These are phyloP conservation scores for Tethya wilhelma DNA, from an alignment of 37 sponge, comb jelly and placozoan species.

Conservation along the genomic window DNA sequence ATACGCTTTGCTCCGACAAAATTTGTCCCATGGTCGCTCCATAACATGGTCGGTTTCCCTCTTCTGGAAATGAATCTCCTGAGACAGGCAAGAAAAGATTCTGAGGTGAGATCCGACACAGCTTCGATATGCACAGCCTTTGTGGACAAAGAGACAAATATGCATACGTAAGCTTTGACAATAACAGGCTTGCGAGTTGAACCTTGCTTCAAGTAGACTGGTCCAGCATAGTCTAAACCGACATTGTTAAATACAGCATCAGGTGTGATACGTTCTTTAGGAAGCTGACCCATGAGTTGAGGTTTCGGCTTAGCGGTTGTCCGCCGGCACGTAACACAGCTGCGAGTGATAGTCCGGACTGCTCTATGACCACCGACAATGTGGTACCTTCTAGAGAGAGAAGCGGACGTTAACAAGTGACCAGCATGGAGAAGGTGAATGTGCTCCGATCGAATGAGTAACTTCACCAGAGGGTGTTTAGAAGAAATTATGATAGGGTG, in stretches of 20 bases:
- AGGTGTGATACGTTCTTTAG: conserved; percentile 38
- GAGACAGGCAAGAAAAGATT: conserved; percentile 38
- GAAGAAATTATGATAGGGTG: conserved; percentile 42
- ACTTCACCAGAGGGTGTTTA: conserved; percentile 22
- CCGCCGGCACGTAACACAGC: conserved; percentile 31
- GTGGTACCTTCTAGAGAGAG: conserved; percentile 13
- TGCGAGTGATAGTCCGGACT: conserved; percentile 12
- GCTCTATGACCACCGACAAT: conserved; percentile 9
- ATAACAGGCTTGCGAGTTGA: conserved; percentile 3
- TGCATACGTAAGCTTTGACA: conserved; percentile 27
- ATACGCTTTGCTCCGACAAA: conserved; percentile 12
- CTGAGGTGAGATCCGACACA: conserved; percentile 34
- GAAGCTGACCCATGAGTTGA: conserved; percentile 30
- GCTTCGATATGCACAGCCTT: conserved; percentile 59
- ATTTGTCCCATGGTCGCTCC: conserved; percentile 64
- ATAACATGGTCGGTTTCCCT: conserved; percentile 43
- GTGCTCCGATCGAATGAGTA: conserved; percentile 40
- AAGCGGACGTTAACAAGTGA: conserved; percentile 5
- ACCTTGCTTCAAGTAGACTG: conserved; percentile 15
- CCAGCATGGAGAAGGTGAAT: conserved; percentile 43
- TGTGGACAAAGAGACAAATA: conserved; percentile 50
- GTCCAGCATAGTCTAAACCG: conserved; percentile 70
- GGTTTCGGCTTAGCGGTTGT: conserved; percentile 27
- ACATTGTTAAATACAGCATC: conserved; percentile 39
- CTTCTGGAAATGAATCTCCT: conserved; percentile 34